phyloP scores from a whole-genome alignment of 2,113 vertebrate species.

The Riparia riparia region DNA sequence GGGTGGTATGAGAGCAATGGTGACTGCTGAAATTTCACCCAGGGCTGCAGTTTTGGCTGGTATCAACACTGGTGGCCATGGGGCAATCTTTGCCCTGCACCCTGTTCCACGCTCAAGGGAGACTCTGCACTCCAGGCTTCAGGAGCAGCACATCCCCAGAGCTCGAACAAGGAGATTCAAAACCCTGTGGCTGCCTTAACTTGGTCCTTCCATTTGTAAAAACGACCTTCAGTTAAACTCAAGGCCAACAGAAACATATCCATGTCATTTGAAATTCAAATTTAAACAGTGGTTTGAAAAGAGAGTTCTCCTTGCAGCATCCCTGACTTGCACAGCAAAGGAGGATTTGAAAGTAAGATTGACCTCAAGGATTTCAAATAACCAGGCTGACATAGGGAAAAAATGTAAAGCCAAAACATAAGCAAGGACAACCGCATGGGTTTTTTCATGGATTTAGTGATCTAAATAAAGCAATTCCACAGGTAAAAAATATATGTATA shows the following conservation, averaged over 20 bases:
- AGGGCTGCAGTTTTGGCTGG: not conserved
- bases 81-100: not conserved
- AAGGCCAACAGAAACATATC: not conserved
- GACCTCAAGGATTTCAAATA: not conserved
- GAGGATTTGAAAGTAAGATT: not conserved
- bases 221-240: not conserved
- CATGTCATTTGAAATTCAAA: not conserved
- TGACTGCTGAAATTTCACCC: not conserved
- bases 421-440: not conserved
- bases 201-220: not conserved
- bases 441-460: not conserved
- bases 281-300: not conserved
- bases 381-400: not conserved
- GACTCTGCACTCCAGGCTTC: not conserved
- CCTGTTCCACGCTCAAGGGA: rapidly evolving
- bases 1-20: not conserved
- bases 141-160: not conserved
- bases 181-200: not conserved
- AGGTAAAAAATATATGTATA: not conserved
- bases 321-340: not conserved
- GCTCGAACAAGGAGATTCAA: not conserved
- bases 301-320: not conserved
- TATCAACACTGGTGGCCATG: not conserved
- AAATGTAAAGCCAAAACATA: not conserved
- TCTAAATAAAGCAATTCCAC: not conserved